Base-by-base conservation (phyloP, 2,113 vertebrate genomes). In the Mugil cephalus region DNA sequence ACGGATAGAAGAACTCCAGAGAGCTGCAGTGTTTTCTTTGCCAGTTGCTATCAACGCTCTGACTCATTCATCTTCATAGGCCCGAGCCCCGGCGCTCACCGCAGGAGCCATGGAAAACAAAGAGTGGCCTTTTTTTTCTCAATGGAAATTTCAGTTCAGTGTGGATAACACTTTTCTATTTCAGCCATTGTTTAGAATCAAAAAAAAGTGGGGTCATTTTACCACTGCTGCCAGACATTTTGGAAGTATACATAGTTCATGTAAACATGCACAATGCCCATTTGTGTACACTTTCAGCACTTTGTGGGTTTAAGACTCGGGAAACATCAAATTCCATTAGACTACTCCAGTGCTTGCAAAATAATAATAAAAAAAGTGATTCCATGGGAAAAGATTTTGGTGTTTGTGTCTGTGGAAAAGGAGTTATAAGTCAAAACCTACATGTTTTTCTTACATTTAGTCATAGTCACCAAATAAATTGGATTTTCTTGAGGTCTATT, bases 51-150 rank as follows among this genome's bases (percentile, higher is more conserved):
- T 83, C 84, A 81, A 58, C 67, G 68, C 70, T 53, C 45, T 82
- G 84, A 82, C 80, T 89, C 84, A 74, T 84, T 67, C 68, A 77
- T 76, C 65, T 79, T 73, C 81, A 58, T 6, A 19, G 79, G 72
- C 66, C 19, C 62, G 61, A 77, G 59, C 74, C 82, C 68, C 48
- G 58, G 21, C 14, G 1, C 78, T 81, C 83, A 71, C 86, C 77
- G 13, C 88, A 85, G 90, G 79, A 91, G 46, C 75, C 71, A 56
- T 66, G 79, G 71, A 89, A 88, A 90, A 90, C 88, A 89, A 90
- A 90, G 81, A 62, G 15, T 62, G 42, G 56, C 35, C 4, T 83
- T 85, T 87, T 86, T 77, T 34, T n/a, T 5, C 24, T 82, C 36
- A 55, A 79, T 51, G 80, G 87, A 88, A 87, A 86, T 71, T 59